Evolutionary conservation across 1,140 invertebrate genomes (phyloP), one percentile per base, ranked within the genome.

Genomic region (Drosophila ogumai): DNA sequence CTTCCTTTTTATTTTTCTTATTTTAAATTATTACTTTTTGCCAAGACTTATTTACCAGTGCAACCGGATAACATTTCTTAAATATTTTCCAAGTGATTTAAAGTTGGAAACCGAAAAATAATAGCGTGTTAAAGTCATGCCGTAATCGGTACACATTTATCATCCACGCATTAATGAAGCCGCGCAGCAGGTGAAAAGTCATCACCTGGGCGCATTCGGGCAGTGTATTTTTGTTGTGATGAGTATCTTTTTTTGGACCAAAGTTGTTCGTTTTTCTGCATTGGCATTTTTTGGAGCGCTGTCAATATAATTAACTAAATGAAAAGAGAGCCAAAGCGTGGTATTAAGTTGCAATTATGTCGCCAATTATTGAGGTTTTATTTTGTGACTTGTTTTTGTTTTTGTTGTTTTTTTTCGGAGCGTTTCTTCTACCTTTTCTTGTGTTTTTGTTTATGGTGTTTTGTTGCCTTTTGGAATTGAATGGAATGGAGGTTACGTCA

Each of bases 301-400:
- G 75, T 79, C 75, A 69, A 88, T 88, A 88, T 88, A 88, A 88
- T 88, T 88, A 88, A 88, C 80, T 90, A 88, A 88, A 88, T 81
- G 85, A 88, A 90, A 60, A 88, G 82, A 75, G 74, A 76, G 78
- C 74, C 79, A 88, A 84, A 90, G 85, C 85, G 77, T 88, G 85
- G 84, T 88, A 90, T 88, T 90, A 88, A 88, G 85, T 88, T 88
- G 85, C 85, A 88, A 88, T 90, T 88, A 88, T 88, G 84, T 90
- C 84, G 84, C 84, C 84, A 88, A 88, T 88, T 88, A 88, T 88
- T 88, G 85, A 65, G 85, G 84, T 88, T 88, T 88, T 88, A 88
- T 88, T 88, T 88, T 81, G 52, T 68, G 65, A 80, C 84, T 71
- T 87, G 84, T 87, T 87, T 88, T 80, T 87, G 55, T 73, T 87